These are phyloP conservation scores for Diprion similis DNA, from an alignment of 1,140 invertebrate genomes.

Conservation along the genomic window DNA sequence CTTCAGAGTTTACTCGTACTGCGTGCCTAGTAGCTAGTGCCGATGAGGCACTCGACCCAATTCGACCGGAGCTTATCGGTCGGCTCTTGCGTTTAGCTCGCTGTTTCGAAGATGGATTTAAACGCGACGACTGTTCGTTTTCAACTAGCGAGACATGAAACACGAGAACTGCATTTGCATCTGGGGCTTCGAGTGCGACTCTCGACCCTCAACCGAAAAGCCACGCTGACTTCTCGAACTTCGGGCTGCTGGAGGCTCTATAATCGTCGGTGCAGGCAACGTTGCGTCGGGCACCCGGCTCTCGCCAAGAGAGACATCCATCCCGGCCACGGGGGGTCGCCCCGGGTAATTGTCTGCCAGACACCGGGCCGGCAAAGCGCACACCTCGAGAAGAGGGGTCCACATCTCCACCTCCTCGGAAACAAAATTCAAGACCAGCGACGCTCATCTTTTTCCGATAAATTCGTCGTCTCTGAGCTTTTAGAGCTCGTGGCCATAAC, in stretches of 20 bases:
- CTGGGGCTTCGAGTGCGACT: neutral
- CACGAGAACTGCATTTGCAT: neutral
- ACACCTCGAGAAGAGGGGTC: slow-evolving; percentile 10
- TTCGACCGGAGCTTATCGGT: no score
- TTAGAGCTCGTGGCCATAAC: neutral
- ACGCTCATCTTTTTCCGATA: slow-evolving; percentile 13
- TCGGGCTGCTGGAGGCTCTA: neutral
- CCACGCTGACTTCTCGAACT: neutral
- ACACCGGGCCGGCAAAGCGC: slow-evolving; percentile 42
- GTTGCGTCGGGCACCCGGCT: neutral
- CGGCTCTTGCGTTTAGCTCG: no score
- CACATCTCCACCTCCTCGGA: neutral
- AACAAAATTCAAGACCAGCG: slow-evolving; percentile 13
- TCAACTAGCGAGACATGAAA: no score
- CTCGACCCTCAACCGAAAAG: neutral
- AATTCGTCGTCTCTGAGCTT: slow-evolving; percentile 2
- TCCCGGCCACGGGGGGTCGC: slow-evolving; percentile 52
- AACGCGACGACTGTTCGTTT: no score
- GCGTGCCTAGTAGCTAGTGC: no score
- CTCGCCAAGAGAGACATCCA: slow-evolving; percentile 53
- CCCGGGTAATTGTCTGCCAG: slow-evolving; percentile 54
- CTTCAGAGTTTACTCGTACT: no score
- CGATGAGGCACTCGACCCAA: no score
- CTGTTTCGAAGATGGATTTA: no score
- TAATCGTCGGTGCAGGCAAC: neutral